Conservation (phyloP, 1,140 invertebrate genomes). For the Frieseomelitta varia region DNA sequence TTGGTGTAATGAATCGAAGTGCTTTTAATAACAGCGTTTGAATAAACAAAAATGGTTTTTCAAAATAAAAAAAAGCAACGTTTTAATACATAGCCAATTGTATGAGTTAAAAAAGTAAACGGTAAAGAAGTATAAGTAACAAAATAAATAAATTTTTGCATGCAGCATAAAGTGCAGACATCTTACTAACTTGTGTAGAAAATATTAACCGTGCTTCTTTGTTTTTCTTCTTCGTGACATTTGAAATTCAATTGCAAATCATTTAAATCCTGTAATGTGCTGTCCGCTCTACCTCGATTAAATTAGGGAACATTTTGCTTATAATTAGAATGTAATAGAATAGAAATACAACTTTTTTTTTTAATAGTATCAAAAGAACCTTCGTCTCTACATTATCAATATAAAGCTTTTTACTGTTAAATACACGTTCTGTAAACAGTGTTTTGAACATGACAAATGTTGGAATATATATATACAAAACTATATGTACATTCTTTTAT, state of each 20-base stretch:
- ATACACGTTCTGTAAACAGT: conserved; percentile 54
- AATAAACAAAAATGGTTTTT: not conserved
- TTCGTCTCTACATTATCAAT: conserved; percentile 52
- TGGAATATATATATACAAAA: conserved; percentile 63
- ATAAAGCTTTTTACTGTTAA: conserved; percentile 61
- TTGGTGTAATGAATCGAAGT: conserved; percentile 37
- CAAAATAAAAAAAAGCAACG: not conserved
- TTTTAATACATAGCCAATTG: not conserved
- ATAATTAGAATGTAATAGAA: conserved; percentile 48
- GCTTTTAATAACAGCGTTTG: conserved; percentile 14
- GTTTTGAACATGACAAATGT: conserved; percentile 62
- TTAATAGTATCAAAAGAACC: conserved; percentile 55
- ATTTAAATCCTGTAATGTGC: conserved; percentile 9
- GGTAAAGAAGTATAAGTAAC: conserved; percentile 16
- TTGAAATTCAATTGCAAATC: conserved; percentile 8
- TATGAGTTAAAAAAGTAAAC: not conserved
- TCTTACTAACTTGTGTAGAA: not conserved
- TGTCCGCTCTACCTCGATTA: conserved; percentile 20
- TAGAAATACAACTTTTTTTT: conserved; percentile 44
- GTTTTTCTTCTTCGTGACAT: not conserved
- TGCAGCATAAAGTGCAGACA: not conserved
- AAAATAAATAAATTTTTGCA: conserved; percentile 10
- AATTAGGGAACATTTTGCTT: conserved; percentile 45
- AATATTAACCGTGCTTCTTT: not conserved
- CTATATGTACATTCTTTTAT: conserved; percentile 65